Percentiles rank a stretch among this genome's conserved stretches.
Conservation (phyloP, 2,113 vertebrate genomes). For the Bombycilla garrulus region DNA sequence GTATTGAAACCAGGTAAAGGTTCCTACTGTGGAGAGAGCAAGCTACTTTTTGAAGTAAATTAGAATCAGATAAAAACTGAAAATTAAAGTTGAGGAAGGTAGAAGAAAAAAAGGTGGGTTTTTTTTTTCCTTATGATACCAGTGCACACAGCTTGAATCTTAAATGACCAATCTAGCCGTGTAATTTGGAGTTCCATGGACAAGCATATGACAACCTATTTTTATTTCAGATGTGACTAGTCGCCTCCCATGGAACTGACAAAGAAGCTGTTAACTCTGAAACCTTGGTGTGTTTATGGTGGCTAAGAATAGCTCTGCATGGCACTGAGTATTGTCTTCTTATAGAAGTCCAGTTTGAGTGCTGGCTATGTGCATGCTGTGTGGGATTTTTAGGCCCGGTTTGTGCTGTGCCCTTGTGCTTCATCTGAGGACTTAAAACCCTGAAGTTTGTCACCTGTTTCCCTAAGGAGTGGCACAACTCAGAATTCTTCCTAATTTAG, state of each 20-base stretch:
- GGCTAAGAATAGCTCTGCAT: not conserved
- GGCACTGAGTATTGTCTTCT: not conserved
- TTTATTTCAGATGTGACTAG: conserved; percentile 1
- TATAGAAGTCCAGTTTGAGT: not conserved
- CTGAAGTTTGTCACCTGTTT: not conserved
- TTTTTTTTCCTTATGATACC: not conserved
- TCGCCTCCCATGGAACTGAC: not conserved
- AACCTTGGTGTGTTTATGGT: not conserved
- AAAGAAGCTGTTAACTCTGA: conserved; percentile 13
- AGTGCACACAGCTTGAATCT: rapidly evolving
- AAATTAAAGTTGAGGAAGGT: not conserved
- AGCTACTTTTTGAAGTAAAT: not conserved
- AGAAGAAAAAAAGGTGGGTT: not conserved
- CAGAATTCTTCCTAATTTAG: not conserved
- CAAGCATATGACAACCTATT: not conserved
- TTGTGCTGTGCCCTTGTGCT: not conserved
- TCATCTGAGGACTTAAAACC: not conserved
- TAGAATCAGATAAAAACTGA: not conserved
- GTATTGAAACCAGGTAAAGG: not conserved
- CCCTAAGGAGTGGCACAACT: not conserved
- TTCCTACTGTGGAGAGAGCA: not conserved
- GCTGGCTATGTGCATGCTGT: not conserved
- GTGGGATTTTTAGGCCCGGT: not conserved
- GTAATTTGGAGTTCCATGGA: not conserved
- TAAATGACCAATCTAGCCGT: not conserved